Evolutionary conservation across 2,888 invertebrate genomes (phyloP).

Genomic region (Drosophila yooni): DNA sequence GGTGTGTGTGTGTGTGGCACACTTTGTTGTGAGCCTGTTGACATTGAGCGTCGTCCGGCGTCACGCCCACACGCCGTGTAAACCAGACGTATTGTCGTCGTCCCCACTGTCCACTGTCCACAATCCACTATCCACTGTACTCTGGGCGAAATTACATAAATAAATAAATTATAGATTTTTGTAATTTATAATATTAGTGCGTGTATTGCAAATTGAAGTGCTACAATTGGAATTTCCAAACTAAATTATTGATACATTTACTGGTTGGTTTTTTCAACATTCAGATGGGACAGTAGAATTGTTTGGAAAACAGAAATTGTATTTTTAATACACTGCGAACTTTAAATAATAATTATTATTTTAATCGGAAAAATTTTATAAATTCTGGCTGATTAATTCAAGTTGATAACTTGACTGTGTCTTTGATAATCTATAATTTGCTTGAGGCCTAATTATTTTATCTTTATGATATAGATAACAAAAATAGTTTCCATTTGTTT

Average conservation of each 20-base stretch:
- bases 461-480: not conserved
- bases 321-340: not conserved
- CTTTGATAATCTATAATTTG: not conserved
- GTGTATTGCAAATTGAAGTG: not conserved
- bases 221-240: not conserved
- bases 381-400: not conserved
- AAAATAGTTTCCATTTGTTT: not conserved
- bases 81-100: slow-evolving; percentile 51
- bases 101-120: slow-evolving; percentile 26
- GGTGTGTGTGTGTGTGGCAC: slow-evolving; percentile 35
- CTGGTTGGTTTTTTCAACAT: not conserved
- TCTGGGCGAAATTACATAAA: slow-evolving; percentile 3
- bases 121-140: slow-evolving; percentile 15
- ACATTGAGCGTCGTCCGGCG: slow-evolving; percentile 62
- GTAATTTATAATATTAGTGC: not conserved
- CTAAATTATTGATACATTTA: not conserved
- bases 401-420: not conserved
- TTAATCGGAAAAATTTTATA: not conserved
- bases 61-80: slow-evolving; percentile 27
- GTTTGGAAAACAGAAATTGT: not conserved
- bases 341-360: not conserved
- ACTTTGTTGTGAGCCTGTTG: slow-evolving; percentile 69
- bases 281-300: not conserved
- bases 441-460: not conserved
- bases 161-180: not conserved